These are phyloP conservation scores for Emydoidea blandingii DNA, from an alignment of 2,797 vertebrate species.

Conservation along the genomic window DNA sequence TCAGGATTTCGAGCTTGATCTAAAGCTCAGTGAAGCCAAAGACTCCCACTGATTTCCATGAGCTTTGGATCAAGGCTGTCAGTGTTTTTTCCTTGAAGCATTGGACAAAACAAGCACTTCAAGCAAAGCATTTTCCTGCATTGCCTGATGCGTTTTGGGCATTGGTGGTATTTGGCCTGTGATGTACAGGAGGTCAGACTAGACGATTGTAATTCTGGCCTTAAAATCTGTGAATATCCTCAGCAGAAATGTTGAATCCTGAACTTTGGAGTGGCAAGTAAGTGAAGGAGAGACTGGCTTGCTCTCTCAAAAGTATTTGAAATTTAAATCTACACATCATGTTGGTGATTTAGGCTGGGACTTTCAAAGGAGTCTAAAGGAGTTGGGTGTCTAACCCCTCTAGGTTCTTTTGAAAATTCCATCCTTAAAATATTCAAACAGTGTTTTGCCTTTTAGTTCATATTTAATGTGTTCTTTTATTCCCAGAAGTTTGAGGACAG, in stretches of 20 bases:
- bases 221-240: not conserved
- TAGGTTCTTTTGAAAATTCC: not conserved
- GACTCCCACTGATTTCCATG: constrained; percentile 13
- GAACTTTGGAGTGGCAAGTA: not conserved
- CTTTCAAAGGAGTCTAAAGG: constrained; percentile 5
- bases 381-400: not conserved
- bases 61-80: constrained; percentile 32
- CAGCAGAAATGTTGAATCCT: constrained; percentile 5
- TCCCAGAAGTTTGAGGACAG: constrained; percentile 26
- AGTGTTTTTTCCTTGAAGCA: not conserved
- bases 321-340: not conserved
- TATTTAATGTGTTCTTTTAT: not conserved
- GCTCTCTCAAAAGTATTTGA: not conserved
- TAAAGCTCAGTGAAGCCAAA: constrained; percentile 32
- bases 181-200: constrained; percentile 18
- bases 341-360: not conserved
- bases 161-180: constrained; percentile 27
- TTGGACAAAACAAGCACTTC: constrained; percentile 31
- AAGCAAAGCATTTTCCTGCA: not conserved
- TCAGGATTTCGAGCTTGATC: not conserved
- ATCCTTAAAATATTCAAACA: constrained; percentile 27
- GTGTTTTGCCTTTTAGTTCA: constrained; percentile 33
- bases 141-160: not conserved
- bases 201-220: constrained; percentile 2
- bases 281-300: constrained; percentile 1